These are phyloP conservation scores for Amblyopsis rosae DNA, from an alignment of 2,113 vertebrate genomes.

Conservation along the genomic window DNA sequence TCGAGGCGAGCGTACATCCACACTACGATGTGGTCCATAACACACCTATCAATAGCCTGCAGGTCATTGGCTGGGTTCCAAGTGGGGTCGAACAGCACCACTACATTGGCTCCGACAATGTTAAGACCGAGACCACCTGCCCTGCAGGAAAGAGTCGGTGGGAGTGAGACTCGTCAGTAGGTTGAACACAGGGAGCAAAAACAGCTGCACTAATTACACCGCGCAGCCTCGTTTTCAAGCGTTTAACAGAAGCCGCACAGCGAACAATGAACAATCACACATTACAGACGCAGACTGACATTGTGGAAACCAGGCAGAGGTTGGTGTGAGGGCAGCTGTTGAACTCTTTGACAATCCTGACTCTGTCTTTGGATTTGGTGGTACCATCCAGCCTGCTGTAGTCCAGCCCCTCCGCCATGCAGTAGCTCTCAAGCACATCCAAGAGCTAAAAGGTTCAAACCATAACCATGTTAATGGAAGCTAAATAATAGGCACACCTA, in stretches of 20 bases:
- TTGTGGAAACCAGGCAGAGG: slow-evolving; percentile 94
- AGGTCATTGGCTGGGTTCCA: slow-evolving; percentile 99
- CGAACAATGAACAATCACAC: neutral
- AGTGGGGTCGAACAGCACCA: slow-evolving; percentile 94
- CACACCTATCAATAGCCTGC: slow-evolving; percentile 92
- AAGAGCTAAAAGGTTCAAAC: slow-evolving; percentile 76
- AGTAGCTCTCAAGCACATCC: slow-evolving; percentile 90
- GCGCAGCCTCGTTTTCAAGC: neutral
- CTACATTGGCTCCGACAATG: slow-evolving; percentile 95
- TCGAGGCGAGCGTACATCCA: neutral
- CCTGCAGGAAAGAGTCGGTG: slow-evolving; percentile 68
- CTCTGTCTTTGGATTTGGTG: slow-evolving; percentile 90
- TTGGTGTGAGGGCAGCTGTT: slow-evolving; percentile 85
- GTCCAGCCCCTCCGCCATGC: slow-evolving; percentile 92
- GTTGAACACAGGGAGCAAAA: neutral
- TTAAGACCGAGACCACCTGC: slow-evolving; percentile 95
- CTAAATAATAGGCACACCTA: too few species aligned
- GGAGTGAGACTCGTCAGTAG: neutral
- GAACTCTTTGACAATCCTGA: slow-evolving; percentile 92
- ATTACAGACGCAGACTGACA: slow-evolving; percentile 78
- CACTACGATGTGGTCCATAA: neutral
- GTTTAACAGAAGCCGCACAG: neutral
- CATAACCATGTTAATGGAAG: too few species aligned
- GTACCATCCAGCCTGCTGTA: slow-evolving; percentile 90
- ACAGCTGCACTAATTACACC: neutral